Evolutionary conservation across 1,140 invertebrate genomes (phyloP).

Genomic region (Andricus grossulariae): DNA sequence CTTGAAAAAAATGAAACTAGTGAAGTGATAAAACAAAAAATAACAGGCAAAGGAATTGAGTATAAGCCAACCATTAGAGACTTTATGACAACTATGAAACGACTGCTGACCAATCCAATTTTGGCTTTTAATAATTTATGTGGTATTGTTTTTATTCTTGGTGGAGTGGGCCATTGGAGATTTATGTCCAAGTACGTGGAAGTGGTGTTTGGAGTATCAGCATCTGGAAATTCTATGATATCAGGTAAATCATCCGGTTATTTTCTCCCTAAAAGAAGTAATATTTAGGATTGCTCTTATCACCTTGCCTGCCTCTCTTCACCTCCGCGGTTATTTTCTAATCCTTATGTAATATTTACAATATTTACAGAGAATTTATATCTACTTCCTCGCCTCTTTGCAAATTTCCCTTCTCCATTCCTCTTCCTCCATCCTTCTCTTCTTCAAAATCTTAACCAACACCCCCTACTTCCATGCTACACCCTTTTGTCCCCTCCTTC

Average conservation of each 20-base stretch:
- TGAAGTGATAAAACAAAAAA: conserved; percentile 27
- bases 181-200: conserved; percentile 85
- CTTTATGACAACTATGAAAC: conserved; percentile 77
- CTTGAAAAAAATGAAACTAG: conserved; percentile 53
- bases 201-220: conserved; percentile 80
- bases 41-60: neutral
- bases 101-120: conserved; percentile 79
- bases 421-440: too few relatives aligned
- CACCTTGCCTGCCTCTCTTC: too few relatives aligned
- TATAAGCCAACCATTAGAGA: conserved; percentile 70
- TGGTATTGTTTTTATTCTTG: conserved; percentile 80
- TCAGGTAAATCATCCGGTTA: conserved; percentile 73
- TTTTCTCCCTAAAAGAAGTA: too few relatives aligned
- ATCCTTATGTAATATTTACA: too few relatives aligned
- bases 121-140: conserved; percentile 78
- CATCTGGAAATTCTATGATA: conserved; percentile 79
- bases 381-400: too few relatives aligned
- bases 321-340: too few relatives aligned
- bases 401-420: too few relatives aligned
- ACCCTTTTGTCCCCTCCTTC: too few relatives aligned
- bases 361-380: too few relatives aligned
- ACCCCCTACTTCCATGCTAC: too few relatives aligned
- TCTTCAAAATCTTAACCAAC: too few relatives aligned
- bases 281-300: too few relatives aligned
- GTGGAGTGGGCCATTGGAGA: conserved; percentile 81